Percentiles rank a stretch among this genome's conserved stretches.
These are phyloP conservation scores for Hypomesus transpacificus DNA, from an alignment of 2,113 vertebrate species.

Conservation along the genomic window DNA sequence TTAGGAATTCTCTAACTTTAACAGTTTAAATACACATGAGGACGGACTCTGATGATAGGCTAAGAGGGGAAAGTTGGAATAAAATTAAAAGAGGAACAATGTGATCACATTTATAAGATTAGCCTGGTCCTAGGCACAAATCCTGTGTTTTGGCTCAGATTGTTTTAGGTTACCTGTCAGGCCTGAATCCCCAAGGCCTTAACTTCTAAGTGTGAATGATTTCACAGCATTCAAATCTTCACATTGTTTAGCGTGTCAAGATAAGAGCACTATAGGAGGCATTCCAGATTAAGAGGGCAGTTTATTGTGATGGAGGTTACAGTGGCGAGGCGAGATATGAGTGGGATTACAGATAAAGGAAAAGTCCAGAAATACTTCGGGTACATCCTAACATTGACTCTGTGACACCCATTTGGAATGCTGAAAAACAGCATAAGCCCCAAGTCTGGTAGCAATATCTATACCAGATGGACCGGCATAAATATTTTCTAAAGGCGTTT, in stretches of 20 bases:
- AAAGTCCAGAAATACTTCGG: neutral
- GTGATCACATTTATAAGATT: neutral
- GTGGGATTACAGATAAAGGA: neutral
- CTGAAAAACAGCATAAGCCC: no score
- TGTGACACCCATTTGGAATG: neutral
- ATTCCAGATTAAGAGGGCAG: slow-evolving; percentile 3
- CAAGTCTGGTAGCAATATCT: no score
- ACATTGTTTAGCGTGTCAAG: neutral
- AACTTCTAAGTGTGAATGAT: neutral
- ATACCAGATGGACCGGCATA: no score
- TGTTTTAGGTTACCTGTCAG: neutral
- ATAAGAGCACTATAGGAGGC: neutral
- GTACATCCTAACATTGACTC: neutral
- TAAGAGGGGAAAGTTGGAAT: no score
- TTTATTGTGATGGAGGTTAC: neutral
- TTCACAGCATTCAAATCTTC: neutral
- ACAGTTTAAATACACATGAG: no score
- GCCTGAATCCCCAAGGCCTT: neutral
- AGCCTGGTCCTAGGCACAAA: neutral
- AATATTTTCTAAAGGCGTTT: no score
- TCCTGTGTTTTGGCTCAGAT: neutral
- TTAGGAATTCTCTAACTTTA: no score
- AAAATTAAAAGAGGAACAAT: neutral
- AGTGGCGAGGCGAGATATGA: neutral
- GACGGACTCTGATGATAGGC: no score